Percentiles rank a stretch among this genome's conserved stretches.
Conservation (phyloP, 2,797 vertebrate genomes). For the Scolopax bukidnonensis region DNA sequence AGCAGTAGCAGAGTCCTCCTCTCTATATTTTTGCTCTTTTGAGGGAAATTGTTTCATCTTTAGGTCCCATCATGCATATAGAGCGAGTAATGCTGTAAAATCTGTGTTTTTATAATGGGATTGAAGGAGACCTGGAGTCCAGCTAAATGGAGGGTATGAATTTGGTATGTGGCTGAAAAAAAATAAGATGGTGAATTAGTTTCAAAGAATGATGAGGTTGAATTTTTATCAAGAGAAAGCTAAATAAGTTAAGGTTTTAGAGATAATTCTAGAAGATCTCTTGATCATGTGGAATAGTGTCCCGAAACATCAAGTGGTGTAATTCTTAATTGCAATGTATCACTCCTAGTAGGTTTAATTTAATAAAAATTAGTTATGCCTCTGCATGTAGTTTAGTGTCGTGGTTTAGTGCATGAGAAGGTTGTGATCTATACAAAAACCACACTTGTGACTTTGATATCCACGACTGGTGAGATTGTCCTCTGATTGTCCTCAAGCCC, state of each 20-base stretch:
- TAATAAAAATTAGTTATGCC: neutral
- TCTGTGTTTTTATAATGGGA: neutral
- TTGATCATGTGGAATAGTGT: neutral
- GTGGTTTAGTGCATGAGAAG: neutral
- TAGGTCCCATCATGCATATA: neutral
- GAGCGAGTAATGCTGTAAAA: neutral
- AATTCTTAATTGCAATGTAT: neutral
- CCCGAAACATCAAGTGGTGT: neutral
- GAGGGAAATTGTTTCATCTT: conserved; percentile 5
- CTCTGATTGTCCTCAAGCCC: neutral
- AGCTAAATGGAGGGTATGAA: neutral
- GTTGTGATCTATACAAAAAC: neutral
- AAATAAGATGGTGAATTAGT: neutral
- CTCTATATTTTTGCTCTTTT: neutral
- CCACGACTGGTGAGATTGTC: neutral
- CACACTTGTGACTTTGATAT: neutral
- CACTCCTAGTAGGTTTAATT: neutral
- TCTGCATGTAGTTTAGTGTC: neutral
- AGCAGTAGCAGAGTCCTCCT: neutral
- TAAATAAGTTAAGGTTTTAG: neutral
- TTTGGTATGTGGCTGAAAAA: neutral
- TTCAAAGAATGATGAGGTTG: neutral
- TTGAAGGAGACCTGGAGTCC: neutral
- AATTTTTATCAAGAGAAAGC: neutral
- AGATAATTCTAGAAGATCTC: neutral